Evolutionary conservation across 2,113 vertebrate species (phyloP), one percentile per base, ranked within the genome.

Genomic region (Aix galericulata): DNA sequence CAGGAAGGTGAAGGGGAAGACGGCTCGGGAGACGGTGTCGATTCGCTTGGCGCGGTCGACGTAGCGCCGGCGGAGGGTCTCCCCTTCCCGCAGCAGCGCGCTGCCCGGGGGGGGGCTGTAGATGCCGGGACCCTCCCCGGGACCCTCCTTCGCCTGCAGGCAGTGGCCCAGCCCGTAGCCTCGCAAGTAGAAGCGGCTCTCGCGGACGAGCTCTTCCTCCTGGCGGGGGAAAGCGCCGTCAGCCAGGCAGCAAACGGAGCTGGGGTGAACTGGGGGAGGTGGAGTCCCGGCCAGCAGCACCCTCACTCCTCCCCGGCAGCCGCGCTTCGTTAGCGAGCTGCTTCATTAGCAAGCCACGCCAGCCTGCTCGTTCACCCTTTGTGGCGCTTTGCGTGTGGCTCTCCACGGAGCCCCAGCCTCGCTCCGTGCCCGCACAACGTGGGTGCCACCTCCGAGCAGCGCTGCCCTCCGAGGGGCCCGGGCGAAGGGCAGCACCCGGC

Each of bases 1-100:
- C 91, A 99, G 98, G 96, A 99, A 99, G 96, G 98, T 98, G 96
- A 99, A 97, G 59, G 99, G 99, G 92, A 99, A 99, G 91, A 99
- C 97, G 0, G 99, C 99, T 72, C 98, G 88, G 78, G 99, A 99
- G 93, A 99, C 94, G 89, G 99, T 99, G 96, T 99, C 99, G 21
- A 99, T 99, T 88, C 98, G 98, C 92, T 99, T 99, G 80, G 99
- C 99, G 46, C 97, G 97, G 96, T 99, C 98, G 50, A 98, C 56
- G 17, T 98, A 99, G 44, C 96, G 97, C 97, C 98, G 97, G 91
- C 75, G 91, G 63, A 98, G 94, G 11, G 77, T 87, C 68, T 98
- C 98, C 23, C 96, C 97, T 12, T 98, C 98, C 42, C 86, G 98
- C 83, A 95, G 97, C 95, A 86, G 79, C 16, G 94, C 3, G 3